phyloP scores from a whole-genome alignment of 2,797 vertebrate genomes.

The Acestrorhynchus altus region DNA sequence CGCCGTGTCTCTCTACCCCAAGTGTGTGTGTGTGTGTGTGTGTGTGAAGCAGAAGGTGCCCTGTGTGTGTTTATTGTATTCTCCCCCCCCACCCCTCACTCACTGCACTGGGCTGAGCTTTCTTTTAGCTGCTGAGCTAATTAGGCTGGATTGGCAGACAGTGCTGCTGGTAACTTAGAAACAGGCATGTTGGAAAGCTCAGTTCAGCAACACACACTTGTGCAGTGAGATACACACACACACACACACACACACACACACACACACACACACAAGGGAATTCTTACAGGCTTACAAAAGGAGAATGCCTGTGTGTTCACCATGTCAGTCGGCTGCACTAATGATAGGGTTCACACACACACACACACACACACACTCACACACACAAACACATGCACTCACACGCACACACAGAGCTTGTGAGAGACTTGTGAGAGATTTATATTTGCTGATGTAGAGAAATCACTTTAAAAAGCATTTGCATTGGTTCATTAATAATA shows the following conservation, averaged over 20 bases:
- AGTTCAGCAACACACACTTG: conserved; percentile 57
- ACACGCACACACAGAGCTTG: conserved; percentile 23
- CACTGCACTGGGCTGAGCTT: conserved; percentile 42
- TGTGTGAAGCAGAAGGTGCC: neutral
- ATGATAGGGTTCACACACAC: conserved; percentile 44
- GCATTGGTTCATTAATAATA: too few relatives aligned
- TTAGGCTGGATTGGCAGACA: conserved; percentile 72
- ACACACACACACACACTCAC: too few relatives aligned
- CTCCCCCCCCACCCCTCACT: conserved; percentile 53
- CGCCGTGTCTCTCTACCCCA: conserved; percentile 28
- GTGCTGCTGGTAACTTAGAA: conserved; percentile 76
- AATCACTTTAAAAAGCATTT: too few relatives aligned
- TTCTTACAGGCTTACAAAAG: conserved; percentile 33
- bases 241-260: conserved; percentile 42
- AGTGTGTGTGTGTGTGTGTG: neutral
- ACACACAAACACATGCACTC: too few relatives aligned
- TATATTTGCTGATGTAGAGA: neutral
- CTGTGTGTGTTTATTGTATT: conserved; percentile 34
- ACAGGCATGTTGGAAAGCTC: conserved; percentile 72
- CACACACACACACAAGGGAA: conserved; percentile 8
- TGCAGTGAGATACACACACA: neutral
- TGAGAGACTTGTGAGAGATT: conserved; percentile 52
- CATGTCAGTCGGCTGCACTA: conserved; percentile 62
- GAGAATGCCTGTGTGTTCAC: conserved; percentile 75
- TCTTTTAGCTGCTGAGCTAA: conserved; percentile 72